Percentiles rank a stretch among this genome's conserved stretches.
Conservation (phyloP, 2,113 vertebrate genomes). For the Limanda limanda region DNA sequence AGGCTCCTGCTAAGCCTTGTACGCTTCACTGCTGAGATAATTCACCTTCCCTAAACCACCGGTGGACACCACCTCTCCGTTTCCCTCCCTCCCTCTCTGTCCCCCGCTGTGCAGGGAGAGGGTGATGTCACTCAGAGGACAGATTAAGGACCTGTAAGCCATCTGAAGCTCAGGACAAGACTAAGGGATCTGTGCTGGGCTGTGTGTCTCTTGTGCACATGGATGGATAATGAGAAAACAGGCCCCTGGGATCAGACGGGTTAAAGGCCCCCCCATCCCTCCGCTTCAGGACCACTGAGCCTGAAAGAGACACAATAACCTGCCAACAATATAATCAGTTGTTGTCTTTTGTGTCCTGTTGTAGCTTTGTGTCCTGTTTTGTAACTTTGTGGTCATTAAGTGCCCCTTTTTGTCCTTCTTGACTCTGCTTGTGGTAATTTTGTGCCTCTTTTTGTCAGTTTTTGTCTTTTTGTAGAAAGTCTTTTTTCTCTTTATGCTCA, state of each 20-base stretch:
- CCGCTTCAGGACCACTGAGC: not conserved
- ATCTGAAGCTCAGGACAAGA: conserved; percentile 59
- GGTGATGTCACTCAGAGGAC: conserved; percentile 76
- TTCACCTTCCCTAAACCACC: conserved; percentile 54
- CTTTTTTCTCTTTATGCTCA: not conserved
- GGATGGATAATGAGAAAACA: not conserved
- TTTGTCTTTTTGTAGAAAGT: not conserved
- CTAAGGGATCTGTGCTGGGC: conserved; percentile 6
- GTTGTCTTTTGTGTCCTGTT: no score
- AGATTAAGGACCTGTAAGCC: conserved; percentile 81
- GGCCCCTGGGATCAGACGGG: not conserved
- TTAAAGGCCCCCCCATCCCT: not conserved
- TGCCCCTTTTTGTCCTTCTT: no score
- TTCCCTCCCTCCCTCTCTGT: conserved; percentile 13
- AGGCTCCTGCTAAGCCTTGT: conserved; percentile 7
- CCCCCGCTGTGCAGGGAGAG: conserved; percentile 28
- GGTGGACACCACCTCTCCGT: conserved; percentile 19
- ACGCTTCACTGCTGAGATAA: conserved; percentile 28
- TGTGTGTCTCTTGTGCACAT: not conserved
- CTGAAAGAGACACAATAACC: not conserved
- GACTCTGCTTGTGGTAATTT: no score
- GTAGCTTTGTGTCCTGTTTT: no score
- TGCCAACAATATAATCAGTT: not conserved
- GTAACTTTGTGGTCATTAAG: no score
- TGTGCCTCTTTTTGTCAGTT: no score